phyloP scores from a whole-genome alignment of 2,113 vertebrate genomes.

The Serinus canaria region DNA sequence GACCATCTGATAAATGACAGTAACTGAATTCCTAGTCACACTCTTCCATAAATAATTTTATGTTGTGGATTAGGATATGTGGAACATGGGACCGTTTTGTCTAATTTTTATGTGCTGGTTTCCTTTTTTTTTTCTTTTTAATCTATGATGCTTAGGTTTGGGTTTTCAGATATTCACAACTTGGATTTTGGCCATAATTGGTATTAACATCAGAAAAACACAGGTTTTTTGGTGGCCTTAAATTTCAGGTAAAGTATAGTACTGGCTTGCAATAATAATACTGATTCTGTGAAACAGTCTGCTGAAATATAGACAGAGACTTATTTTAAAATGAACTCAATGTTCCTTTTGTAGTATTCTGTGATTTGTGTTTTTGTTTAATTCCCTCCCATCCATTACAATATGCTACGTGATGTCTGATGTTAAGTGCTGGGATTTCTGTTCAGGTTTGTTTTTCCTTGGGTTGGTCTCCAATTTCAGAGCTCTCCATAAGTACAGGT shows the following conservation, averaged over 20 bases:
- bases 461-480: background rate
- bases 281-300: background rate
- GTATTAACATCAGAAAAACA: background rate
- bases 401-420: background rate
- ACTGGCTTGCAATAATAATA: background rate
- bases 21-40: constrained; percentile 31
- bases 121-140: background rate
- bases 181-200: background rate
- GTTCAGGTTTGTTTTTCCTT: background rate
- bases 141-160: background rate
- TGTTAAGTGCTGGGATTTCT: background rate
- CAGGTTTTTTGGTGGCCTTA: background rate
- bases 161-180: background rate
- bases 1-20: constrained; percentile 26
- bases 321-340: background rate
- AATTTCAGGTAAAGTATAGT: background rate
- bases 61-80: constrained; percentile 11
- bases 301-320: background rate
- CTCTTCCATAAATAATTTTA: constrained; percentile 28
- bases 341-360: background rate
- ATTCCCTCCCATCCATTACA: background rate
- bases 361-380: background rate
- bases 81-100: background rate
- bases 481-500: background rate
- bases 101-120: background rate